Base-by-base conservation (phyloP, 2,113 vertebrate species). In the Delphinus delphis region DNA sequence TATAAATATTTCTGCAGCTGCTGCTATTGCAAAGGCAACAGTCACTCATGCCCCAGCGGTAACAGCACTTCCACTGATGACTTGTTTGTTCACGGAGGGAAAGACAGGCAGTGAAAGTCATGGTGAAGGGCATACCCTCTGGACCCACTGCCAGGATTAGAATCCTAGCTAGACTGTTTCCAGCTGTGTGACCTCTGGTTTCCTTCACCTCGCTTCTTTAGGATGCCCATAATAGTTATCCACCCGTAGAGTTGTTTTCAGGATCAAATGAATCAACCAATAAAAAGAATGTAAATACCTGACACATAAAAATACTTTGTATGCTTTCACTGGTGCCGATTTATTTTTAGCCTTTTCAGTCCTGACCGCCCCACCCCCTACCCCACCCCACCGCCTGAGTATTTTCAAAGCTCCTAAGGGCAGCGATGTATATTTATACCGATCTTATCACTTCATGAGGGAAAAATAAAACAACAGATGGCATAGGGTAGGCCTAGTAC, bases 1-100 rank as follows among this genome's bases (percentile, higher is more conserved):
- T 73, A 92, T 96, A 96, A 98, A 95, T 96, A 90, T 90, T 90
- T 95, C 95, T 77, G 33, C 88, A 93, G 58, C 73, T 55, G 79
- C 38, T 89, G 86, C 55, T 92, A 67, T 96, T 74, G 58, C 83
- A 18, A 93, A 97, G 82, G 68, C 94, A 96, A n/a, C 70, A 65
- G 89, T 86, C 88, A 90, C 80, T 94, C 71, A 63, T 36, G 50
- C 6, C 62, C 2, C 20, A 31, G 1, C 31, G 11, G 12, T 36
- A 50, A 65, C 55, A 96, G 62, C 20, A 41, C 7, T n/a, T 83
- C 36, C 18, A 58, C 50, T 3, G 26, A 96, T 60, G 36, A 47
- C 36, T 15, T 26, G 36, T 77, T 70, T 95, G 21, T 74, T 86
- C 36, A 23, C 20, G 17, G 53, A 36, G 50, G 70, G 36, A 38